Percentiles rank a stretch among this genome's conserved stretches.
Conservation (phyloP, 2,888 invertebrate genomes). For the Notocelia uddmanniana region DNA sequence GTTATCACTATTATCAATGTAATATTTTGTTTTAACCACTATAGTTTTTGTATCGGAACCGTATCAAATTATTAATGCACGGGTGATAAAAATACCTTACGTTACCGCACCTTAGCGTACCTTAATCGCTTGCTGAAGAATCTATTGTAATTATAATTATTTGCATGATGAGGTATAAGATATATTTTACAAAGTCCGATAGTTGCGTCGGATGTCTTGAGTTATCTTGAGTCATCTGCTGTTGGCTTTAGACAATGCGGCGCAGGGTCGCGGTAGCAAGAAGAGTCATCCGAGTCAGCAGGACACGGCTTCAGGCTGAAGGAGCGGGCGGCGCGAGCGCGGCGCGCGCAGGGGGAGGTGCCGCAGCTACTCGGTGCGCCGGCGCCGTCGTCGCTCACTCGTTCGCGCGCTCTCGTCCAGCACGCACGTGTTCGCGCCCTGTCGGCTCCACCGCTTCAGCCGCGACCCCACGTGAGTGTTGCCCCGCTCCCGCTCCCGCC, state of each 20-base stretch:
- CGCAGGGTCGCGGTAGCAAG: conserved; percentile 28
- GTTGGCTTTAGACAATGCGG: conserved; percentile 22
- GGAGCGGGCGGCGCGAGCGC: conserved; percentile 45
- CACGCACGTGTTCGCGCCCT: conserved; percentile 63
- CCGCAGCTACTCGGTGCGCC: conserved; percentile 44
- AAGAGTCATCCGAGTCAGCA: conserved; percentile 34
- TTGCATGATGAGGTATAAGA: neutral
- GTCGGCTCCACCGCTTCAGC: conserved; percentile 45
- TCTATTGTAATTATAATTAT: neutral
- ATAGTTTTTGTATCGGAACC: too few relatives aligned
- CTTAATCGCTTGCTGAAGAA: neutral
- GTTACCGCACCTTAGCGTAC: neutral
- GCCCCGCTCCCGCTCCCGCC: conserved; percentile 54
- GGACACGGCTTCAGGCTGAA: conserved; percentile 48
- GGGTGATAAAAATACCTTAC: too few relatives aligned
- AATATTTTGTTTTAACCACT: too few relatives aligned
- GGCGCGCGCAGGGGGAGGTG: conserved; percentile 33
- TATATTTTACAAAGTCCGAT: conserved; percentile 46
- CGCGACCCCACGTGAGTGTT: conserved; percentile 47
- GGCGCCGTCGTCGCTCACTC: conserved; percentile 64
- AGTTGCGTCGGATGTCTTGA: conserved; percentile 53
- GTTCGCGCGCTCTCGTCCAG: conserved; percentile 69
- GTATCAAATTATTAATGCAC: too few relatives aligned
- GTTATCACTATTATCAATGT: too few relatives aligned
- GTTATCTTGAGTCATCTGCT: conserved; percentile 12